Percentiles rank a stretch among this genome's conserved stretches.
Conservation (phyloP, 2,888 invertebrate genomes). For the Fragum fragum region DNA sequence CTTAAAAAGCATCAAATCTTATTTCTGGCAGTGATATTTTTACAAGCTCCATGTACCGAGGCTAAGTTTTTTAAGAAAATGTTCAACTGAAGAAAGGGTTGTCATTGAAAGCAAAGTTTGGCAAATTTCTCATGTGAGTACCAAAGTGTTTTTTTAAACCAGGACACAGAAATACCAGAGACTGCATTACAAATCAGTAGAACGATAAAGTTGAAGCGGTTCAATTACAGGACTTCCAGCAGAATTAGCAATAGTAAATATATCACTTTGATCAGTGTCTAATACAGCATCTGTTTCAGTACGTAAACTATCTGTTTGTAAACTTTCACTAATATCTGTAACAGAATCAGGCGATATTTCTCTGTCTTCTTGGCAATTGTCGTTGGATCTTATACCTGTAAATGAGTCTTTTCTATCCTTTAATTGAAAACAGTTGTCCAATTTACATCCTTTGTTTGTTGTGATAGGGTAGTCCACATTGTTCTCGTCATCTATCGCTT, state of each 20-base stretch:
- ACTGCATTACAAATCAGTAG: conserved; percentile 17
- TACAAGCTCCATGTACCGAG: no score
- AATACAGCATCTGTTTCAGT: conserved; percentile 52
- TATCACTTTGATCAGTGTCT: conserved; percentile 11
- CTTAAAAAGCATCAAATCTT: no score
- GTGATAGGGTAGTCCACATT: background rate
- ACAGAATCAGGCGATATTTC: conserved; percentile 60
- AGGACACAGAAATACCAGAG: background rate
- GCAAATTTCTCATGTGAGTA: no score
- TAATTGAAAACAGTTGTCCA: background rate
- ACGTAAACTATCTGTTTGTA: conserved; percentile 55
- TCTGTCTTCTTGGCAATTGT: background rate
- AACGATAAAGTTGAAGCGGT: background rate
- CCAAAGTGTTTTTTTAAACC: no score
- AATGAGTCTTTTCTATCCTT: background rate
- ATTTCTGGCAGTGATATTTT: no score
- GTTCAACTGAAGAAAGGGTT: no score
- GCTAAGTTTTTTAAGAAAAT: no score
- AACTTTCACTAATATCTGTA: conserved; percentile 62
- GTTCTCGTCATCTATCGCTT: background rate
- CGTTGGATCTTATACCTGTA: background rate
- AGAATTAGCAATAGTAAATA: conserved; percentile 34
- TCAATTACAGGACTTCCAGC: conserved; percentile 30
- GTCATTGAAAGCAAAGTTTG: no score
- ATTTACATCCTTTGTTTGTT: background rate